phyloP scores from a whole-genome alignment of 2,797 vertebrate genomes.

The Microhierax caerulescens region DNA sequence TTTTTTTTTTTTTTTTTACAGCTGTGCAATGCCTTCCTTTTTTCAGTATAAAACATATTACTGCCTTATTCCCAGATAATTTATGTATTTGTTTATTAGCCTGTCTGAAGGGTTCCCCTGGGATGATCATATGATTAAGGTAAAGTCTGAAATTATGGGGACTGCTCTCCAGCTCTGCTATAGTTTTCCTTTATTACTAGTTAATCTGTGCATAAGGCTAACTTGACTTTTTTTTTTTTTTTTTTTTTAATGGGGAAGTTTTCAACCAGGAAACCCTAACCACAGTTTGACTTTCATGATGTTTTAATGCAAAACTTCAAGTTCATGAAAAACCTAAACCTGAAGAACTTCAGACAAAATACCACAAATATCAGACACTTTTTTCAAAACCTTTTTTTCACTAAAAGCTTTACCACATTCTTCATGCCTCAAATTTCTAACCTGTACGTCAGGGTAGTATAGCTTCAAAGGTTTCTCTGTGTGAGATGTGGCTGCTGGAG shows the following conservation, averaged over 20 bases:
- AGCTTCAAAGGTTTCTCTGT: background rate
- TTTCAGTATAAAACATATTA: background rate
- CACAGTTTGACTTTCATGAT: background rate
- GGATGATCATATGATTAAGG: background rate
- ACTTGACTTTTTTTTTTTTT: background rate
- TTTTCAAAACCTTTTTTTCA: background rate
- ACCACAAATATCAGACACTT: background rate
- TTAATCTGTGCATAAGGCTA: background rate
- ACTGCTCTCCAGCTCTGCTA: background rate
- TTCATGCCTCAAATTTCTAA: background rate
- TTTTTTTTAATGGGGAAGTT: background rate
- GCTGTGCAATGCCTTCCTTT: background rate
- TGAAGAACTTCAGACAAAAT: background rate
- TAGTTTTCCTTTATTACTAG: background rate
- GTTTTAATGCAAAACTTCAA: background rate
- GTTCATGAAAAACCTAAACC: background rate
- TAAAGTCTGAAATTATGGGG: background rate
- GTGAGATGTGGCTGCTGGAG: background rate
- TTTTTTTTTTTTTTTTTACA: background rate
- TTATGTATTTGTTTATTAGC: background rate
- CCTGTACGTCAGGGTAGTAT: background rate
- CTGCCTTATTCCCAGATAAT: background rate
- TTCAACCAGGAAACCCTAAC: background rate
- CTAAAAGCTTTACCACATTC: background rate
- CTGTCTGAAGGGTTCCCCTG: background rate